Percentiles rank a stretch among this genome's conserved stretches.
Conservation (phyloP, 2,113 vertebrate species). For the Phyllostomus hastatus region DNA sequence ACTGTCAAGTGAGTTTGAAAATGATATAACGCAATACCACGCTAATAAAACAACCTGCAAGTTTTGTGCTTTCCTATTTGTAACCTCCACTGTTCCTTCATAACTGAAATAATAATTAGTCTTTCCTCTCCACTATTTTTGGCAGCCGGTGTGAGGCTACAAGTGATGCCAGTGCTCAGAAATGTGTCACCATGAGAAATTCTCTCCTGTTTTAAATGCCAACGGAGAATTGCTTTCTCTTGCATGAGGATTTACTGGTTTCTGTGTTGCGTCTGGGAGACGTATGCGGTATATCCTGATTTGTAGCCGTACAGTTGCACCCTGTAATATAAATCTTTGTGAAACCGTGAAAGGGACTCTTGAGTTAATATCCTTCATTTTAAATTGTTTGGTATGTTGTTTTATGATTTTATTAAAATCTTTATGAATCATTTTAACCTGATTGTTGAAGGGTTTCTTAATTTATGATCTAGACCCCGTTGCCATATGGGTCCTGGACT, state of each 20-base stretch:
- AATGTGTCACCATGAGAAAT: background rate
- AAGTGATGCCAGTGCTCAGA: background rate
- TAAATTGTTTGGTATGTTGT: background rate
- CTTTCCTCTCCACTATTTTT: background rate
- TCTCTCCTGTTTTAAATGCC: constrained; percentile 4
- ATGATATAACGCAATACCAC: background rate
- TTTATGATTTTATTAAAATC: background rate
- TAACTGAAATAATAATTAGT: background rate
- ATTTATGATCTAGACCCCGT: background rate
- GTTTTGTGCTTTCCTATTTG: background rate
- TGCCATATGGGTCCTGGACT: background rate
- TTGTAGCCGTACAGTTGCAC: background rate
- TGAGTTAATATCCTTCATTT: background rate
- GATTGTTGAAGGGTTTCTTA: background rate
- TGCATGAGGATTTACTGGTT: background rate
- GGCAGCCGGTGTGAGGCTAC: background rate
- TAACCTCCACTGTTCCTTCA: background rate
- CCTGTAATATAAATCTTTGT: background rate
- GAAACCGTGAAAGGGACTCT: background rate
- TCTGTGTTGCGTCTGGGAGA: background rate
- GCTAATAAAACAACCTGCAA: background rate
- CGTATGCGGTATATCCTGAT: background rate
- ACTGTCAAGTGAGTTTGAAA: background rate
- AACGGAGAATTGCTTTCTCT: background rate
- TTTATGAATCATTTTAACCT: constrained; percentile 23